These are phyloP conservation scores for Catostylus mosaicus DNA, from an alignment of 30 jellyfish, hydroid and myxozoan species.

Conservation along the genomic window DNA sequence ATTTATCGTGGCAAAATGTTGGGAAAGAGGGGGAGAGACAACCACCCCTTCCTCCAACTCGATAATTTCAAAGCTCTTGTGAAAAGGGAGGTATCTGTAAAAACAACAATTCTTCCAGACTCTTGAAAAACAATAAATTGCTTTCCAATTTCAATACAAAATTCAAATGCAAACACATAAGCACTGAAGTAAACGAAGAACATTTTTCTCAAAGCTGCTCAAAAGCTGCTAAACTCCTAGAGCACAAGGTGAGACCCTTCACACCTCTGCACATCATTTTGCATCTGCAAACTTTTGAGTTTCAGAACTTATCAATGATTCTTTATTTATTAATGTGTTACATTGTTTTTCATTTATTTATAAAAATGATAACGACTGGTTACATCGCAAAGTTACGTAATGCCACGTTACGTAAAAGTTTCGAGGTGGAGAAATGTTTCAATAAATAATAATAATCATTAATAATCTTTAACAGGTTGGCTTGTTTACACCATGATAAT, in stretches of 20 bases:
- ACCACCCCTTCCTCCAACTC: too few relatives aligned
- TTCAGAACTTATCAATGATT: neutral
- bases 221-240: too few relatives aligned
- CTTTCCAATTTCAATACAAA: neutral
- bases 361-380: neutral
- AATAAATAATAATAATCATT: too few relatives aligned
- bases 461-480: neutral
- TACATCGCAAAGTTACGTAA: neutral
- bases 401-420: neutral
- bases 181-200: too few relatives aligned
- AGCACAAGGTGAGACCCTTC: neutral
- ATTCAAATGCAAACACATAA: neutral
- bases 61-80: neutral
- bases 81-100: neutral
- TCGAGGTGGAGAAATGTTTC: neutral
- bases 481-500: neutral
- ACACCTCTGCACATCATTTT: neutral
- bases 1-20: too few relatives aligned
- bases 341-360: neutral
- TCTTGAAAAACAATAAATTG: neutral
- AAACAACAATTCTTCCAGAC: neutral
- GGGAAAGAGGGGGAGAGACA: too few relatives aligned
- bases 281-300: neutral
- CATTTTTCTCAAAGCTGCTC: too few relatives aligned
- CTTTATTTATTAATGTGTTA: too few relatives aligned